Evolutionary conservation across 2,113 vertebrate genomes (phyloP).

Genomic region (Ramphastos sulfuratus): DNA sequence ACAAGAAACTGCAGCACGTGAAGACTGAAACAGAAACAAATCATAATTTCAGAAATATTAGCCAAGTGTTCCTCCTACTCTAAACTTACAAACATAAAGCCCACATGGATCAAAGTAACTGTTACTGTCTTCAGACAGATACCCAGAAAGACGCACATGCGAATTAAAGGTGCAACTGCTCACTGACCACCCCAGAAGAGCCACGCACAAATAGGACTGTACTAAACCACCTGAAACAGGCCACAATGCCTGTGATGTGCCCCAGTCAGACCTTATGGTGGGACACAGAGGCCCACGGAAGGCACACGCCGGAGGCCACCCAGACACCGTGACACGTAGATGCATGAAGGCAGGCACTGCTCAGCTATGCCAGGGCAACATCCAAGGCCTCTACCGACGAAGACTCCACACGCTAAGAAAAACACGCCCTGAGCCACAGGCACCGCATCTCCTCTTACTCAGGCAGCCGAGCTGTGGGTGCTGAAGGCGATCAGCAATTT

Average conservation of each 20-base stretch:
- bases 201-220: neutral
- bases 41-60: neutral
- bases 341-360: fast-evolving
- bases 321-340: neutral
- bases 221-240: neutral
- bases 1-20: neutral
- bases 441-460: neutral
- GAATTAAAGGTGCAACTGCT: neutral
- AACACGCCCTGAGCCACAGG: fast-evolving
- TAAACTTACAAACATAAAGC: neutral
- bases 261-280: fast-evolving
- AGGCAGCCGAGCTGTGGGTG: neutral
- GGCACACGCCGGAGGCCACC: neutral
- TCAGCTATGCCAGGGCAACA: neutral
- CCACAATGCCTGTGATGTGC: too few species aligned
- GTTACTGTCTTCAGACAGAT: neutral
- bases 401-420: fast-evolving
- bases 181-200: neutral
- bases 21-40: neutral
- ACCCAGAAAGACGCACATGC: neutral
- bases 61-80: neutral
- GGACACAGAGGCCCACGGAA: neutral
- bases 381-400: fast-evolving
- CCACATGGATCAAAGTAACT: neutral
- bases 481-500: neutral